Conservation (phyloP, 2,888 invertebrate species). For the Blastobasis adustella region DNA sequence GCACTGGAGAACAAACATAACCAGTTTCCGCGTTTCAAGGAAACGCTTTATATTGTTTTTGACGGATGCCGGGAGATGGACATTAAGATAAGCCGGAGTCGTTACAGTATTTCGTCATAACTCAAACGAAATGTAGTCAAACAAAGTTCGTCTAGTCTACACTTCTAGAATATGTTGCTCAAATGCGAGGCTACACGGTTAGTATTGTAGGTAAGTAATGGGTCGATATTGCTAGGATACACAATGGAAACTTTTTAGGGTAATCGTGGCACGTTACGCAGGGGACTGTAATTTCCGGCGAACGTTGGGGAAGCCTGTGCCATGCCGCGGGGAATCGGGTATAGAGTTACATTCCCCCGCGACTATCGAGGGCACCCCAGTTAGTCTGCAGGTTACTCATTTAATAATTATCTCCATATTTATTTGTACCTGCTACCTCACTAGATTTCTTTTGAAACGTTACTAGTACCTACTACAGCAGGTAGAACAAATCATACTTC, state of each 20-base stretch:
- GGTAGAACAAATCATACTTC: too few relatives aligned
- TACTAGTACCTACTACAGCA: too few relatives aligned
- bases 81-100: constrained; percentile 2
- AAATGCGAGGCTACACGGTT: too few relatives aligned
- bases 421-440: too few relatives aligned
- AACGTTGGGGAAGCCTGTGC: constrained; percentile 44
- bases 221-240: constrained; percentile 68
- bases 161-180: too few relatives aligned
- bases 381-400: neutral
- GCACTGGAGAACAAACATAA: constrained; percentile 15
- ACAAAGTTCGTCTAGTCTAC: neutral
- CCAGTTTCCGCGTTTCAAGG: constrained; percentile 21
- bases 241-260: constrained; percentile 44
- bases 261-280: constrained; percentile 21
- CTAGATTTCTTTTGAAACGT: too few relatives aligned
- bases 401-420: too few relatives aligned
- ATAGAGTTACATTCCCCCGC: constrained; percentile 22
- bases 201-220: neutral
- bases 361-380: constrained; percentile 6
- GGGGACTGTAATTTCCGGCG: constrained; percentile 63
- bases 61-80: constrained; percentile 12
- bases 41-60: constrained; percentile 17
- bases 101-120: constrained; percentile 4
- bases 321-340: constrained; percentile 20
- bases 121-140: neutral